phyloP scores from a whole-genome alignment of 1,140 invertebrate species.

The Pogonomyrmex californicus region DNA sequence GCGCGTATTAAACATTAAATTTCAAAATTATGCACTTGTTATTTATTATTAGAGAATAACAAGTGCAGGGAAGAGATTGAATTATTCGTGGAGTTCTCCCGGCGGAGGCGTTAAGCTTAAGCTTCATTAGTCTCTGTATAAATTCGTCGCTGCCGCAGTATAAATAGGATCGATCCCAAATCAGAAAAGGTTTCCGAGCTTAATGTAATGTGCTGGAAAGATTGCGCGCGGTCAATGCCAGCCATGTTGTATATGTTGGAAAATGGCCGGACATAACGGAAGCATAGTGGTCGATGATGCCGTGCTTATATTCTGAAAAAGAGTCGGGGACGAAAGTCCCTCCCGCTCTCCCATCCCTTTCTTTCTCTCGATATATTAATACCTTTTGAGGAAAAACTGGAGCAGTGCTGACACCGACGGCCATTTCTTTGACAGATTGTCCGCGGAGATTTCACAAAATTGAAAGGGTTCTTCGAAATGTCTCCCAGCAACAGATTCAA shows the following conservation, averaged over 20 bases:
- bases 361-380: constrained; percentile 10
- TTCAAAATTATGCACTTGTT: background rate
- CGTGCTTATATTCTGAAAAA: constrained; percentile 46
- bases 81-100: constrained; percentile 18
- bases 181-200: constrained; percentile 39
- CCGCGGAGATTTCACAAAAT: constrained; percentile 36
- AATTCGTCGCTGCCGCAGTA: background rate
- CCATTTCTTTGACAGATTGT: constrained; percentile 46
- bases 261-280: constrained; percentile 35
- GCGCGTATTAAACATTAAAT: background rate
- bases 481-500: constrained; percentile 22
- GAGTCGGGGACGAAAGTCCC: constrained; percentile 22
- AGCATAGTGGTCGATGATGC: constrained; percentile 21
- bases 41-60: background rate
- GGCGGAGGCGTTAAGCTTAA: background rate
- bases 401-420: background rate
- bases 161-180: constrained; percentile 36
- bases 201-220: constrained; percentile 50
- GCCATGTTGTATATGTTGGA: constrained; percentile 6
- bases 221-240: constrained; percentile 44
- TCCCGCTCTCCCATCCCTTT: background rate
- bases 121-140: constrained; percentile 1
- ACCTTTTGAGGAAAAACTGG: constrained; percentile 26
- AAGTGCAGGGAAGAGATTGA: background rate
- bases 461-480: background rate